These are phyloP conservation scores for Neopelma chrysocephalum DNA, from an alignment of 2,797 vertebrate species.

Conservation along the genomic window DNA sequence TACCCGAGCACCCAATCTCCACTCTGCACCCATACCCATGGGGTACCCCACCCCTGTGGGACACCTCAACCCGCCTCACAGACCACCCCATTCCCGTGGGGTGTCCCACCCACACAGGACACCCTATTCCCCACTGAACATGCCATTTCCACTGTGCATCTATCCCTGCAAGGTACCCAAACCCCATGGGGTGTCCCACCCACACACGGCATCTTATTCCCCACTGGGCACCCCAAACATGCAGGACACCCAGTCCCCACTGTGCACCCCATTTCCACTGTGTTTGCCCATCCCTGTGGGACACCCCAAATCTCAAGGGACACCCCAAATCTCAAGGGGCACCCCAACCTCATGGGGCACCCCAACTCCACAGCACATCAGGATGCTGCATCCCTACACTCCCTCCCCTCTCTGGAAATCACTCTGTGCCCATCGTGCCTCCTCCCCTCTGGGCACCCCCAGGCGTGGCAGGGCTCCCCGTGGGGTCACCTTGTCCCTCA, in stretches of 20 bases:
- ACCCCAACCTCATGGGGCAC: no score
- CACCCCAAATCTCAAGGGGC: background rate
- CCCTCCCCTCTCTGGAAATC: background rate
- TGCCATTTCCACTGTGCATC: no score
- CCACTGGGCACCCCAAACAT: no score
- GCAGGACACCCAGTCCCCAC: no score
- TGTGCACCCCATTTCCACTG: no score
- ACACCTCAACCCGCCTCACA: fast-evolving
- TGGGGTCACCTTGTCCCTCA: slow-evolving; percentile 81
- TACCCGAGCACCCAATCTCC: background rate
- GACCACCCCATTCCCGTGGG: background rate
- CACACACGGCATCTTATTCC: no score
- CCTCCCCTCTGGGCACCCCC: fast-evolving
- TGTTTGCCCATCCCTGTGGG: no score
- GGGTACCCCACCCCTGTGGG: background rate
- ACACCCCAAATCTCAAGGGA: no score
- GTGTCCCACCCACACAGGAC: background rate
- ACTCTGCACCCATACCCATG: no score
- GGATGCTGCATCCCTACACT: background rate
- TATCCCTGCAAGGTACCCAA: no score
- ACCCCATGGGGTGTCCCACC: background rate
- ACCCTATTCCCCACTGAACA: no score
- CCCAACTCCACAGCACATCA: background rate
- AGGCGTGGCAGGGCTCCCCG: fast-evolving
- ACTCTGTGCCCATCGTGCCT: fast-evolving